Conservation (phyloP, 2,888 invertebrate genomes). For the Eutolmus rufibarbis region DNA sequence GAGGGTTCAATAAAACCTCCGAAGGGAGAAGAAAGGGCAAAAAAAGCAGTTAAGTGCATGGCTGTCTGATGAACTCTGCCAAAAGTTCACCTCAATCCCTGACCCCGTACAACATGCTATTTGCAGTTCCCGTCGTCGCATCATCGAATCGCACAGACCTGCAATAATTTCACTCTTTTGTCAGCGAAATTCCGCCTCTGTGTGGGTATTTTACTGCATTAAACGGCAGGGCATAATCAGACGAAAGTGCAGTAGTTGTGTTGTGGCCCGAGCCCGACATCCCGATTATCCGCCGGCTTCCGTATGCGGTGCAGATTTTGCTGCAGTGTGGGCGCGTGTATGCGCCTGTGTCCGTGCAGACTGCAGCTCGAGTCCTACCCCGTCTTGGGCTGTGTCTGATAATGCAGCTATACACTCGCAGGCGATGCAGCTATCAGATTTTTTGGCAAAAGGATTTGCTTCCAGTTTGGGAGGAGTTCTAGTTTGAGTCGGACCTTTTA, state of each 20-base stretch:
- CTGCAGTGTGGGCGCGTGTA: conserved; percentile 12
- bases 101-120: conserved; percentile 34
- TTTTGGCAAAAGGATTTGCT: neutral
- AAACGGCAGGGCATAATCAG: neutral
- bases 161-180: conserved; percentile 34
- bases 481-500: neutral
- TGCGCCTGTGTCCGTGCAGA: conserved; percentile 1
- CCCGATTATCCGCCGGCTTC: neutral
- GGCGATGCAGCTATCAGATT: neutral
- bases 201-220: conserved; percentile 24
- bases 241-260: conserved; percentile 3
- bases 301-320: conserved; percentile 25
- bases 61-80: conserved; percentile 39
- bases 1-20: conserved; percentile 28
- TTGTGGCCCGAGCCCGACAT: neutral
- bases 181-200: conserved; percentile 17
- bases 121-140: conserved; percentile 32
- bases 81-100: conserved; percentile 40
- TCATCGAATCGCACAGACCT: conserved; percentile 30
- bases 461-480: conserved; percentile 24
- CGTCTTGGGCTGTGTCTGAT: neutral
- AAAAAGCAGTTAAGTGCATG: conserved; percentile 23
- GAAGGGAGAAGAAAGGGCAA: neutral
- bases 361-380: conserved; percentile 7
- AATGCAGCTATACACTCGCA: conserved; percentile 15